Evolutionary conservation across 2,113 vertebrate species (phyloP).

Genomic region (Notothenia coriiceps): DNA sequence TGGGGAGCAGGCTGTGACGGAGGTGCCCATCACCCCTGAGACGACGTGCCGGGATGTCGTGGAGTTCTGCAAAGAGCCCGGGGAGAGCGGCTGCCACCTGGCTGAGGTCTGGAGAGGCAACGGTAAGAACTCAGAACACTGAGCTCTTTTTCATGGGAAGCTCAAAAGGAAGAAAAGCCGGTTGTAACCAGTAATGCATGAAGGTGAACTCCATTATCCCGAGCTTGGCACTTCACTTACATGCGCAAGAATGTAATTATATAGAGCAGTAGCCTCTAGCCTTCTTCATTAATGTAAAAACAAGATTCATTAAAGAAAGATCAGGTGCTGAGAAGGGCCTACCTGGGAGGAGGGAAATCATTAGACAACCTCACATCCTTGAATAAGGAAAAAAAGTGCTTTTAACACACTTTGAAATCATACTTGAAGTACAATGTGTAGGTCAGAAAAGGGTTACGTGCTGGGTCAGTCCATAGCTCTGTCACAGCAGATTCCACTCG

Average conservation of each 20-base stretch:
- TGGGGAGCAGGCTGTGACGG: conserved; percentile 94
- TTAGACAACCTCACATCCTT: background rate
- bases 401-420: background rate
- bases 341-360: conserved; percentile 11
- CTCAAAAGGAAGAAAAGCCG: background rate
- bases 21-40: conserved; percentile 99
- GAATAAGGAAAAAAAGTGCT: background rate
- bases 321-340: background rate
- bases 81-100: conserved; percentile 96
- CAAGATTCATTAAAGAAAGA: conserved; percentile 23
- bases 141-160: background rate
- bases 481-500: conserved; percentile 64
- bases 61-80: conserved; percentile 98
- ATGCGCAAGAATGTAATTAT: conserved; percentile 26
- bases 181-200: background rate
- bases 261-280: conserved; percentile 10
- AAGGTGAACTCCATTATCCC: conserved; percentile 32
- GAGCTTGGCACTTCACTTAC: conserved; percentile 29
- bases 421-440: conserved; percentile 7
- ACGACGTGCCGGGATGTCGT: conserved; percentile 97
- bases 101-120: conserved; percentile 98
- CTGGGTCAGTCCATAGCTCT: conserved; percentile 36
- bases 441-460: conserved; percentile 31
- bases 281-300: conserved; percentile 30
- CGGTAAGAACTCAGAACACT: conserved; percentile 80